phyloP scores from a whole-genome alignment of 1,140 invertebrate genomes.

The Subanguina moxae region DNA sequence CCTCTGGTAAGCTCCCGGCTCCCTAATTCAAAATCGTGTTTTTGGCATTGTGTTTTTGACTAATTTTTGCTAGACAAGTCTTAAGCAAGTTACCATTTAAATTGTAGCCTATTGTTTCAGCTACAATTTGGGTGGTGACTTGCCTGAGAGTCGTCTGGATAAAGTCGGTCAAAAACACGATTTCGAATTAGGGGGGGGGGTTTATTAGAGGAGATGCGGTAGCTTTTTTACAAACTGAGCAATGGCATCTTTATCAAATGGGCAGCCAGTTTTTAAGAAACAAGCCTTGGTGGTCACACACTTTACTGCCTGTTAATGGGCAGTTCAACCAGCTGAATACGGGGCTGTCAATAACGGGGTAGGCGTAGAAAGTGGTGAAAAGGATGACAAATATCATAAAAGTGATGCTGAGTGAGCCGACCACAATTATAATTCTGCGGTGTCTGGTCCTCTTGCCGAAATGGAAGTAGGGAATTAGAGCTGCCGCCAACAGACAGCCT shows the following conservation, averaged over 20 bases:
- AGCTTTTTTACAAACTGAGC: too few relatives aligned
- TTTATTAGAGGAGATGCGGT: too few relatives aligned
- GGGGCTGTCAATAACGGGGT: conserved; percentile 23
- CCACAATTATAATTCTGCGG: conserved; percentile 32
- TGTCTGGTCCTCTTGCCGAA: conserved; percentile 22
- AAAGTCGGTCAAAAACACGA: too few relatives aligned
- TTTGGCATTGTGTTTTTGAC: too few relatives aligned
- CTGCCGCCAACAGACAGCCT: conserved; percentile 81
- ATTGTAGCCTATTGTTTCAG: too few relatives aligned
- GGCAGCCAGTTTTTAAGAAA: conserved; percentile 38
- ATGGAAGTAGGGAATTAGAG: conserved; percentile 47
- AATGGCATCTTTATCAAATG: conserved; percentile 24
- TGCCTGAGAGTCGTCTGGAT: too few relatives aligned
- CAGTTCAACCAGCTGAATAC: conserved; percentile 36
- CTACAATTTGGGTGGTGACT: too few relatives aligned
- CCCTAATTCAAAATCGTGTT: too few relatives aligned
- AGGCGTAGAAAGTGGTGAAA: conserved; percentile 39
- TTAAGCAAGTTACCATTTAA: too few relatives aligned
- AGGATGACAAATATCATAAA: conserved; percentile 26
- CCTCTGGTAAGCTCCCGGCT: too few relatives aligned
- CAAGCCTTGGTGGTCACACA: conserved; percentile 42
- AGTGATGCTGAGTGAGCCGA: conserved; percentile 20
- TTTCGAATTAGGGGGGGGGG: too few relatives aligned
- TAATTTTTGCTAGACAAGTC: too few relatives aligned
- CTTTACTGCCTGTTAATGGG: conserved; percentile 33